Evolutionary conservation across 2,797 vertebrate species (phyloP).

Genomic region (Danio tinwini): DNA sequence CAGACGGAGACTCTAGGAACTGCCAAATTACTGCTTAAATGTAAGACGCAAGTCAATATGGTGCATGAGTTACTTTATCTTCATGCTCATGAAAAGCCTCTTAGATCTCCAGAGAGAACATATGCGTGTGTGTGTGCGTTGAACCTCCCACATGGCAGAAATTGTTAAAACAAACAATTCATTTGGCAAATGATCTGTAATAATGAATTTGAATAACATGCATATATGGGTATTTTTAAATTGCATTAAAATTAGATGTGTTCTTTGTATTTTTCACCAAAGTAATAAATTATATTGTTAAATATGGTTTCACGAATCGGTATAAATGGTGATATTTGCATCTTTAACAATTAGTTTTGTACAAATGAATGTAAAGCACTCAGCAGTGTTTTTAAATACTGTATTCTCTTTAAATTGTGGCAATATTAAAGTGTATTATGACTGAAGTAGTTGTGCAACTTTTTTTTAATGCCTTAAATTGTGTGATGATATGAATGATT

Average conservation of each 20-base stretch:
- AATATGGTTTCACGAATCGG: neutral
- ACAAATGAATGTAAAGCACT: neutral
- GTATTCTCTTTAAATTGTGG: neutral
- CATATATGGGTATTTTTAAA: too few species aligned
- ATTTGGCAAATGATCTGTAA: constrained; percentile 9
- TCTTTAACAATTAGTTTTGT: neutral
- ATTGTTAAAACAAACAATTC: neutral
- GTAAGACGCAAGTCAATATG: constrained; percentile 25
- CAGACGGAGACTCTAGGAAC: constrained; percentile 2
- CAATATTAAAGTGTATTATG: neutral
- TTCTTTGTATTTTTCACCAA: too few species aligned
- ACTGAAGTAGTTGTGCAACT: neutral
- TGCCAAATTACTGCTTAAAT: constrained; percentile 35
- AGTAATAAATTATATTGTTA: neutral
- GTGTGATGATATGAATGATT: neutral
- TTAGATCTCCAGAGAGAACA: neutral
- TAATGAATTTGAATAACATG: neutral
- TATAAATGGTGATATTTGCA: neutral
- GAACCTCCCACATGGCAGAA: neutral
- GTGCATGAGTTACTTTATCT: constrained; percentile 27
- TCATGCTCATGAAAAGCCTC: constrained; percentile 19
- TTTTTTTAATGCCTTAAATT: neutral
- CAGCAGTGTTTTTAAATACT: too few species aligned
- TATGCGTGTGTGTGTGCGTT: neutral
- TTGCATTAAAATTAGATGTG: too few species aligned